Percentiles rank a stretch among this genome's conserved stretches.
phyloP scores from a whole-genome alignment of 2,888 invertebrate species.

The Tuta absoluta region DNA sequence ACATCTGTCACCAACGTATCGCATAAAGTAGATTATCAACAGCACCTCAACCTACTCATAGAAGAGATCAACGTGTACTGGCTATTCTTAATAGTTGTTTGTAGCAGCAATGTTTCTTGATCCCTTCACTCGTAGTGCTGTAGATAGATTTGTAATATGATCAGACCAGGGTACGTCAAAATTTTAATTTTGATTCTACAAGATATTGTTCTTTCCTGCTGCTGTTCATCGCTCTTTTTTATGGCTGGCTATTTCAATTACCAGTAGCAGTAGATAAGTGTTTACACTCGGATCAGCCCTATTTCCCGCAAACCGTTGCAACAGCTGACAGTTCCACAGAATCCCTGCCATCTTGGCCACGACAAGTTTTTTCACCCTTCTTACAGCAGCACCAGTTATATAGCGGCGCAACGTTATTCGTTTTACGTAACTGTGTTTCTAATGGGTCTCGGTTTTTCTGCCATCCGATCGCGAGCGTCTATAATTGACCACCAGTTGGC shows the following conservation, averaged over 20 bases:
- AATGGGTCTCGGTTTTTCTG: conserved; percentile 71
- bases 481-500: conserved; percentile 64
- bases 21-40: too few relatives aligned
- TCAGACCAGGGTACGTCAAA: too few relatives aligned
- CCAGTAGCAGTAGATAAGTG: background rate
- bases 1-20: background rate
- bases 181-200: too few relatives aligned
- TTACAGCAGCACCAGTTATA: conserved; percentile 52
- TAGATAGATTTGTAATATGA: too few relatives aligned
- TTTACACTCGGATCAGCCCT: background rate
- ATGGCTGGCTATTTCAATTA: too few relatives aligned
- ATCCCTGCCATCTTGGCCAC: conserved; percentile 21
- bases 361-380: conserved; percentile 57
- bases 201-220: too few relatives aligned
- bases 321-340: conserved; percentile 11
- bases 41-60: too few relatives aligned
- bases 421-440: conserved; percentile 78
- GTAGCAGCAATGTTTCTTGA: too few relatives aligned
- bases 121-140: too few relatives aligned
- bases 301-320: conserved; percentile 5
- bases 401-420: conserved; percentile 51
- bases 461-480: conserved; percentile 60
- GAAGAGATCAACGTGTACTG: too few relatives aligned
- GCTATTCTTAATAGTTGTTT: too few relatives aligned
- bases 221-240: too few relatives aligned